A percentile compares a stretch with the other conserved stretches of the same genome.
phyloP scores from a whole-genome alignment of 1,140 invertebrate species.

The Lethocerus indicus region DNA sequence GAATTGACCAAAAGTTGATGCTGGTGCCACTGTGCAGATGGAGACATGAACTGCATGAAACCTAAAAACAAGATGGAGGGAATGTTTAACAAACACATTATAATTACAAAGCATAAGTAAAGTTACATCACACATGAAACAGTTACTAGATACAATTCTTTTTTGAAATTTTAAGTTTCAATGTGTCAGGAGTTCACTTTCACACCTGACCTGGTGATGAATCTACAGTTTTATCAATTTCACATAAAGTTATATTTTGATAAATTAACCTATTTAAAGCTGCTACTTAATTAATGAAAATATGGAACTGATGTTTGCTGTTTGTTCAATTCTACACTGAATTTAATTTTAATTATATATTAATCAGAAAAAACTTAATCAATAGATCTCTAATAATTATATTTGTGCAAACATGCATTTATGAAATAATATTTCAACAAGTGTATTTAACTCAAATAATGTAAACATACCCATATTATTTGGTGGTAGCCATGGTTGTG shows the following conservation, averaged over 20 bases:
- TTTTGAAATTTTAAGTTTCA: not conserved
- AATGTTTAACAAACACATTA: not conserved
- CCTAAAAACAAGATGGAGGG: slow-evolving; percentile 8
- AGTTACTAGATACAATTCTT: not conserved
- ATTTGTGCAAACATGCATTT: not conserved
- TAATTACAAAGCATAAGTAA: not conserved
- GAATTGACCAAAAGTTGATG: slow-evolving; percentile 39
- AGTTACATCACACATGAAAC: not conserved
- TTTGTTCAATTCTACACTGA: too few species aligned
- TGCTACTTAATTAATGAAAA: too few species aligned
- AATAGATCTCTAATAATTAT: not conserved
- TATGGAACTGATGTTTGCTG: too few species aligned
- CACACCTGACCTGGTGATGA: too few species aligned
- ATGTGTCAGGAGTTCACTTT: too few species aligned
- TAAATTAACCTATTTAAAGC: too few species aligned
- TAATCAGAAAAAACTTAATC: not conserved
- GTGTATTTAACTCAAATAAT: not conserved
- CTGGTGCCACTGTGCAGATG: slow-evolving; percentile 17
- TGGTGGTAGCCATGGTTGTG: slow-evolving; percentile 11
- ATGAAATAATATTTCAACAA: not conserved
- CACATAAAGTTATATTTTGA: too few species aligned
- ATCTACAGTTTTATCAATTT: too few species aligned
- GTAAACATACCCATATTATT: slow-evolving; percentile 9
- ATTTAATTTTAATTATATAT: not conserved
- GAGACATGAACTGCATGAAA: slow-evolving; percentile 11